phyloP scores from a whole-genome alignment of 1,140 invertebrate genomes.

The Tetranychus cinnabarinus region DNA sequence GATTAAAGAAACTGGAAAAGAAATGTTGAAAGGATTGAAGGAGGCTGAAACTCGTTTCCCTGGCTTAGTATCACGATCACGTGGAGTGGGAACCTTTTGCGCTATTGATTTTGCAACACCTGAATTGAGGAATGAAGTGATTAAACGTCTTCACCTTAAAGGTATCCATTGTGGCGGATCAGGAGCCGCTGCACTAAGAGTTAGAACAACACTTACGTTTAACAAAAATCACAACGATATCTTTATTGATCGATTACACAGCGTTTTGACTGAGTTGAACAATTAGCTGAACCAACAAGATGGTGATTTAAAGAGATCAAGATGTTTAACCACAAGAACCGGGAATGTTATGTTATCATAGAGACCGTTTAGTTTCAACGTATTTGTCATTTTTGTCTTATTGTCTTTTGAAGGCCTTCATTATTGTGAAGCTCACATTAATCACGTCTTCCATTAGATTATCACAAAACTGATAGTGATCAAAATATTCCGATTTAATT shows the following conservation, averaged over 20 bases:
- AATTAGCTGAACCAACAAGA: background rate
- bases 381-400: no score
- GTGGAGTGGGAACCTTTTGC: slow-evolving; percentile 76
- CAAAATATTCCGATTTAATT: no score
- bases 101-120: slow-evolving; percentile 46
- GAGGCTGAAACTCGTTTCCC: slow-evolving; percentile 42
- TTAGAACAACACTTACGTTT: slow-evolving; percentile 75
- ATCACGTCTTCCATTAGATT: no score
- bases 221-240: slow-evolving; percentile 68
- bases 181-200: slow-evolving; percentile 49
- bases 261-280: slow-evolving; percentile 28
- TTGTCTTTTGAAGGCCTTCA: no score
- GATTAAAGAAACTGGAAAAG: slow-evolving; percentile 47
- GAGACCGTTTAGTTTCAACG: no score
- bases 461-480: no score
- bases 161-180: slow-evolving; percentile 72
- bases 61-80: slow-evolving; percentile 42
- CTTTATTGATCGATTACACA: slow-evolving; percentile 57
- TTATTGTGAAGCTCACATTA: no score
- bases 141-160: slow-evolving; percentile 39
- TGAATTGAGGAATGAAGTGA: slow-evolving; percentile 46
- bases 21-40: slow-evolving; percentile 44
- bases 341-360: no score
- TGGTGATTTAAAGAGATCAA: no score
- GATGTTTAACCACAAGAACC: no score